Base-by-base conservation (phyloP, 2,113 vertebrate genomes). In the Gracilinanus agilis region DNA sequence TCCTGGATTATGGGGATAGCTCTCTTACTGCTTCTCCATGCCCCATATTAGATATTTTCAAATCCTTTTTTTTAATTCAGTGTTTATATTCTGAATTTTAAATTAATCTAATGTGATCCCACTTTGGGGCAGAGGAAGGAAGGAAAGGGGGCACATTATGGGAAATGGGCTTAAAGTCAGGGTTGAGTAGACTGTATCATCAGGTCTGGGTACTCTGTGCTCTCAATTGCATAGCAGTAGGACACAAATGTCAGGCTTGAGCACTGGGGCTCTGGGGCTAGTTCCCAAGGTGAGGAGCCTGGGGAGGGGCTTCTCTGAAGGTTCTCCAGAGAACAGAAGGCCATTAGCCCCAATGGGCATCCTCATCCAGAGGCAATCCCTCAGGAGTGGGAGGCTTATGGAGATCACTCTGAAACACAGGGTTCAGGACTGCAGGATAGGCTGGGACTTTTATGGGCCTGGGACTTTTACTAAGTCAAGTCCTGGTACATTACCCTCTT, bases 391-490 rank as follows among this genome's bases (percentile, higher is more conserved):
- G 16, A 40, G n/a, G n/a, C 67, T 40, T 40, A 83, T 40, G n/a
- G 67, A 1, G 16, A 83, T 83, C 67, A 83, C 6, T 83, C n/a
- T 83, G n/a, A 19, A 83, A n/a, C 34, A 34, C 19, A 40, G 67
- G 67, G 19, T 19, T 83, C n/a, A 40, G n/a, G 34, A 83, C n/a
- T 83, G 7, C n/a, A 13, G 91, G 83, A 90, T 56, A 53, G 91
- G 94, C 0, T 27, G 94, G 23, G 88, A 92, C 93, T 97, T 97
- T 98, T 97, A 97, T 95, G 95, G 96, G 95, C 83, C 44, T 91
- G 92, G 92, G 93, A 90, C 58, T 54, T 88, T 40, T n/a, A 40
- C 67, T 40, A 83, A 83, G 7, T 83, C 67, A 40, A 83, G 67
- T 16, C 88, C 44, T 89, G 24, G 88, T 24, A 25, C 44, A 53